phyloP scores from a whole-genome alignment of 2,888 invertebrate genomes.

The Caenorhabditis sp. region DNA sequence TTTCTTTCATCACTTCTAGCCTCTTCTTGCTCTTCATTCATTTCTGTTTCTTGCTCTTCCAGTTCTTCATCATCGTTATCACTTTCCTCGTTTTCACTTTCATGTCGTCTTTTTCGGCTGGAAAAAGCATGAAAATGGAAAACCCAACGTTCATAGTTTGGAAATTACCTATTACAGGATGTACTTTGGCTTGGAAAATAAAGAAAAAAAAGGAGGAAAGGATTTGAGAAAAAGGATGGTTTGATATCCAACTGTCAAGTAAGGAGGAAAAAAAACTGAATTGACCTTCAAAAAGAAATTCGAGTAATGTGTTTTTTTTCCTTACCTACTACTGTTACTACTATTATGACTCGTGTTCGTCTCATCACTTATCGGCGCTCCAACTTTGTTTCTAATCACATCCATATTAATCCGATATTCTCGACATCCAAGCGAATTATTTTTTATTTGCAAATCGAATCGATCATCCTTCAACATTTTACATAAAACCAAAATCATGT shows the following conservation, averaged over 20 bases:
- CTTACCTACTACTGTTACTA: too few relatives aligned
- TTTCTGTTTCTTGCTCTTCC: not conserved
- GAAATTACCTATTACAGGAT: too few relatives aligned
- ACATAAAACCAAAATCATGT: slow-evolving; percentile 28
- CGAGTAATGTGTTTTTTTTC: too few relatives aligned
- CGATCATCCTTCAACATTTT: slow-evolving; percentile 41
- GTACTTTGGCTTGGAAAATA: too few relatives aligned
- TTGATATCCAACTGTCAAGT: not conserved
- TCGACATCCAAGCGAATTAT: slow-evolving; percentile 51
- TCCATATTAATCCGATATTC: slow-evolving; percentile 51
- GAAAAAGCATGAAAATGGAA: not conserved
- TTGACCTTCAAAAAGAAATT: not conserved
- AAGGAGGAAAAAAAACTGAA: not conserved
- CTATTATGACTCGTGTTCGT: slow-evolving; percentile 2
- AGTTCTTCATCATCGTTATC: slow-evolving; percentile 5
- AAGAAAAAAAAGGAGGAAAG: not conserved
- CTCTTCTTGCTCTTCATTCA: not conserved
- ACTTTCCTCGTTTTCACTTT: not conserved
- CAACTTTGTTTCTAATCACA: slow-evolving; percentile 32
- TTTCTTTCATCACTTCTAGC: not conserved
- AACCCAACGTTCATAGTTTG: too few relatives aligned
- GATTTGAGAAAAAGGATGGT: not conserved
- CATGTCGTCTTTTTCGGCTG: slow-evolving; percentile 7
- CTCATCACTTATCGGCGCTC: slow-evolving; percentile 16
- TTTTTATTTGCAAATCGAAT: slow-evolving; percentile 43